A percentile compares a stretch with the other conserved stretches of the same genome.
Evolutionary conservation across 2,888 invertebrate genomes (phyloP).

Genomic region (Caenorhabditis parvicauda): DNA sequence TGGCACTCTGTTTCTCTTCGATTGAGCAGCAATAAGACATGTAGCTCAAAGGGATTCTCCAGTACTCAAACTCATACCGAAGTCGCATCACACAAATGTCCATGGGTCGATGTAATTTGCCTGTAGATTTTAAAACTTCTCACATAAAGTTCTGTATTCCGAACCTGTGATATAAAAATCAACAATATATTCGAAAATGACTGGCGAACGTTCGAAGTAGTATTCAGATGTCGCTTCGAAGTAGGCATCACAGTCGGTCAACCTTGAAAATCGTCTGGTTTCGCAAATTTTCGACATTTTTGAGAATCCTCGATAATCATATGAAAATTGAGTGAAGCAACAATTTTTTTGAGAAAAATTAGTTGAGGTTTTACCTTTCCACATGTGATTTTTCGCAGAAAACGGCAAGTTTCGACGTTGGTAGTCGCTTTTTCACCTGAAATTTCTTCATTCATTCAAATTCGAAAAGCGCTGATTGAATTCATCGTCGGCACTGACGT

Average conservation of each 20-base stretch:
- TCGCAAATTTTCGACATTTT: too few relatives aligned
- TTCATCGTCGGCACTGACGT: too few relatives aligned
- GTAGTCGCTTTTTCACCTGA: constrained; percentile 25
- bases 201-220: constrained; percentile 57
- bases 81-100: constrained; percentile 59
- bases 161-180: constrained; percentile 52
- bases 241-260: constrained; percentile 58
- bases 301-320: too few relatives aligned
- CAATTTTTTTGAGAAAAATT: too few relatives aligned
- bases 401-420: constrained; percentile 39
- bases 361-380: too few relatives aligned
- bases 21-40: constrained; percentile 45
- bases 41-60: constrained; percentile 48
- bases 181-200: constrained; percentile 57
- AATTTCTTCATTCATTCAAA: constrained; percentile 18
- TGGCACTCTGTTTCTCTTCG: constrained; percentile 40
- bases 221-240: constrained; percentile 55
- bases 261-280: too few relatives aligned
- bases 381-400: constrained; percentile 48
- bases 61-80: constrained; percentile 56
- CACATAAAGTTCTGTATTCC: background rate
- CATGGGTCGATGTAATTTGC: constrained; percentile 58
- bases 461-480: background rate
- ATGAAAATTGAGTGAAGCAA: too few relatives aligned
- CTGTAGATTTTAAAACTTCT: constrained; percentile 10